A percentile compares a stretch with the other conserved stretches of the same genome.
phyloP scores from a whole-genome alignment of 2,888 invertebrate species.

The Pseudeuparius sepicola region DNA sequence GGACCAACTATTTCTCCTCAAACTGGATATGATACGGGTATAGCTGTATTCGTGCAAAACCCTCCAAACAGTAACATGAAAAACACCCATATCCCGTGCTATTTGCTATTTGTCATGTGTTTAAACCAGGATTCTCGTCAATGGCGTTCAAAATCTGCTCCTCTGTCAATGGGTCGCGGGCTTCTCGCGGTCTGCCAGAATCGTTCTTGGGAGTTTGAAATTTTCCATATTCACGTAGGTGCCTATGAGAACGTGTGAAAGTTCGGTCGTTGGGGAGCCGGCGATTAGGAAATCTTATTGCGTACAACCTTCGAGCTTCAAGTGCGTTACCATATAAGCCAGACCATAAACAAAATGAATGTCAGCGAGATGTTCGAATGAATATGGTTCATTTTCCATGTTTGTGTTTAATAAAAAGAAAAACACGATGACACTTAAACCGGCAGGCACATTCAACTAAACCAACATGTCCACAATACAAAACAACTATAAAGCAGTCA shows the following conservation, averaged over 20 bases:
- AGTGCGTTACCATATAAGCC: constrained; percentile 9
- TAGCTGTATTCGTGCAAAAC: constrained; percentile 9
- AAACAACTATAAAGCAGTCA: too few species aligned
- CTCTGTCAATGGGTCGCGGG: constrained; percentile 7
- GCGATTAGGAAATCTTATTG: too few species aligned
- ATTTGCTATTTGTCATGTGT: constrained; percentile 12
- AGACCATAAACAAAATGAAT: too few species aligned
- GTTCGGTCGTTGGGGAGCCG: constrained; percentile 9
- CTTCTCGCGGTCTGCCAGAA: constrained; percentile 8
- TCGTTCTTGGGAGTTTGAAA: constrained; percentile 9
- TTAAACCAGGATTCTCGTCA: constrained; percentile 13
- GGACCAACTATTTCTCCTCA: too few species aligned
- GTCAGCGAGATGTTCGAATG: too few species aligned
- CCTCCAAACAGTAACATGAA: constrained; percentile 6
- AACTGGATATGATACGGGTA: constrained; percentile 11
- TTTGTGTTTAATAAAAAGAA: too few species aligned
- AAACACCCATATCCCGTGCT: constrained; percentile 7
- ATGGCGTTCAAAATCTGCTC: constrained; percentile 11
- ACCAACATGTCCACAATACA: too few species aligned
- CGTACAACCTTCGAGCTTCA: constrained; percentile 10
- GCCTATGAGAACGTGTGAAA: constrained; percentile 7
- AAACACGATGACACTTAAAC: too few species aligned
- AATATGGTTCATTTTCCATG: too few species aligned
- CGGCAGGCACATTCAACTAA: too few species aligned
- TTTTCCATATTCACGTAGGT: constrained; percentile 10